phyloP scores from a whole-genome alignment of 2,888 invertebrate genomes.

The Campoplex nolae region DNA sequence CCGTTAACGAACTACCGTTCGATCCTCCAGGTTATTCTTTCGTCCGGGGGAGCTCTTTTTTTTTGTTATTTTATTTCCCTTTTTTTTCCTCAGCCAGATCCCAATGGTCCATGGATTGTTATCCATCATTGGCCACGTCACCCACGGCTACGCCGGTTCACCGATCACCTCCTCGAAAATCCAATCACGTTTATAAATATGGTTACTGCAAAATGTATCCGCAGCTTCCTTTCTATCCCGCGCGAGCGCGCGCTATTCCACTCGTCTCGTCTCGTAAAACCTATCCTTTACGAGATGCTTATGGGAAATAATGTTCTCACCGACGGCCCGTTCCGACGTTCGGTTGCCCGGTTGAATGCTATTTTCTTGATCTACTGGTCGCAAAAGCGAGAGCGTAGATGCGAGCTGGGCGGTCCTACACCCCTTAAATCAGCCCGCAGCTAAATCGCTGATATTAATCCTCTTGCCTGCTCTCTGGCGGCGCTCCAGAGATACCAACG shows the following conservation, averaged over 20 bases:
- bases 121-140: slow-evolving; percentile 65
- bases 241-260: not conserved
- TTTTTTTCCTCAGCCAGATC: slow-evolving; percentile 5
- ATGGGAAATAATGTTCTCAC: slow-evolving; percentile 68
- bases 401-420: slow-evolving; percentile 84
- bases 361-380: slow-evolving; percentile 7
- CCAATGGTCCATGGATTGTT: slow-evolving; percentile 34
- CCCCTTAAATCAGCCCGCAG: slow-evolving; percentile 83
- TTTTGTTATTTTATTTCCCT: too few relatives aligned
- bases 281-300: slow-evolving; percentile 61
- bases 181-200: slow-evolving; percentile 60
- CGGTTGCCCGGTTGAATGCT: not conserved
- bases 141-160: slow-evolving; percentile 53
- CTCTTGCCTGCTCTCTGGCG: slow-evolving; percentile 71
- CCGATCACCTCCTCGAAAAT: slow-evolving; percentile 50
- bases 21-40: slow-evolving; percentile 39
- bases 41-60: not conserved
- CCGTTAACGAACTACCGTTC: slow-evolving; percentile 83
- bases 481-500: slow-evolving; percentile 62
- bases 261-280: slow-evolving; percentile 49
- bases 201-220: slow-evolving; percentile 3
- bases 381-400: slow-evolving; percentile 16
- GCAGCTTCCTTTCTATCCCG: not conserved
- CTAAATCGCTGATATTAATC: slow-evolving; percentile 79
- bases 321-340: slow-evolving; percentile 22